Conservation (phyloP, 2,888 invertebrate genomes). For the Euzetes globulus region DNA sequence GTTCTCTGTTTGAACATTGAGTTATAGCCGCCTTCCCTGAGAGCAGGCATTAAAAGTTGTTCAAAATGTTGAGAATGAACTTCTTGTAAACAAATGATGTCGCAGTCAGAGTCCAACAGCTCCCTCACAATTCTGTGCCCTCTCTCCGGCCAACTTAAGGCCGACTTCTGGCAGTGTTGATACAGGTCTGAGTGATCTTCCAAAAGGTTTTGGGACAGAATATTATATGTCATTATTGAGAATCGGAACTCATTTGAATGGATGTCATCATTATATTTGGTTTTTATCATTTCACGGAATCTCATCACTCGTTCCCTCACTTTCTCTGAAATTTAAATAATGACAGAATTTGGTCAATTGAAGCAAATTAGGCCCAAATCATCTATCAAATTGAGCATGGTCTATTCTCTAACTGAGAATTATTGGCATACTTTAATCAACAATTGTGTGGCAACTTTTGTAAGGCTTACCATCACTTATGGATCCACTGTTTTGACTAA, state of each 20-base stretch:
- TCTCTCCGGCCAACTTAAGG: conserved; percentile 65
- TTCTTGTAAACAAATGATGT: conserved; percentile 80
- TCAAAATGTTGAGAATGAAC: conserved; percentile 68
- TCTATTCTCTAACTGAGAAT: no score
- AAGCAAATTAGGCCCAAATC: no score
- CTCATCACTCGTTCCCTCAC: not conserved
- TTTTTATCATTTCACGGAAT: not conserved
- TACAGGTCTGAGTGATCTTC: conserved; percentile 68
- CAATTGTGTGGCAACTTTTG: no score
- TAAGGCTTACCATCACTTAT: no score
- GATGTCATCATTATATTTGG: not conserved
- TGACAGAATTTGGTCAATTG: not conserved
- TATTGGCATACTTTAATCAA: no score
- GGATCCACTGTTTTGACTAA: no score
- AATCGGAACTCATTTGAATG: conserved; percentile 48
- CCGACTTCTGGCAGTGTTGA: conserved; percentile 53
- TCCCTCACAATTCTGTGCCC: conserved; percentile 55
- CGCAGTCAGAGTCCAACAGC: conserved; percentile 55
- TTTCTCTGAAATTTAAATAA: not conserved
- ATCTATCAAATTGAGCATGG: no score
- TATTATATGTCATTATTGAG: conserved; percentile 74
- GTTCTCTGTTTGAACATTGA: conserved; percentile 77
- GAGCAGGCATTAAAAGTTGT: conserved; percentile 54
- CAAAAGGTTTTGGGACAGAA: conserved; percentile 73
- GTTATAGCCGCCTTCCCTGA: conserved; percentile 57